phyloP scores from a whole-genome alignment of 2,888 invertebrate species.

The Cremastinae sp. region DNA sequence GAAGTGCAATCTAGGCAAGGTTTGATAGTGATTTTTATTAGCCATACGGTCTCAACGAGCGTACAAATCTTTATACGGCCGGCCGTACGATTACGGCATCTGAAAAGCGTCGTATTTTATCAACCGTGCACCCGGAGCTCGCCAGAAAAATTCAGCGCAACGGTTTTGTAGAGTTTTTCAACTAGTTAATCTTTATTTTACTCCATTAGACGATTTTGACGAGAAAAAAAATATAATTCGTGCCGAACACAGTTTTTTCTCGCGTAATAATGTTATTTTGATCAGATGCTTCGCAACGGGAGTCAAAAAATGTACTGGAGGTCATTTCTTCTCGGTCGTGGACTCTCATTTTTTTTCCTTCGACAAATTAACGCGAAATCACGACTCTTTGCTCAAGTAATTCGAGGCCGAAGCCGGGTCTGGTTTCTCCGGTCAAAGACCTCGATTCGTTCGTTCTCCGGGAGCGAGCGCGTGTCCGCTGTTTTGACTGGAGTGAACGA shows the following conservation, averaged over 20 bases:
- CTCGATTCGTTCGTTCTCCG: constrained; percentile 43
- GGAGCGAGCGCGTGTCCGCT: constrained; percentile 2
- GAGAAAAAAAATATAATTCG: constrained; percentile 37
- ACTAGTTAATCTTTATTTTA: too few species aligned
- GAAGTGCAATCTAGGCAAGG: too few species aligned
- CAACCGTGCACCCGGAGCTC: too few species aligned
- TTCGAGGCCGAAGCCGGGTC: constrained; percentile 65
- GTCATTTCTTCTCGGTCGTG: not conserved
- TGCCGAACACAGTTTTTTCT: constrained; percentile 1
- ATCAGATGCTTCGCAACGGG: constrained; percentile 4
- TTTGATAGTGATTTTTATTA: too few species aligned
- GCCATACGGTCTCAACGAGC: too few species aligned
- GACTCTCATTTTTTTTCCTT: not conserved
- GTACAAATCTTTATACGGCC: too few species aligned
- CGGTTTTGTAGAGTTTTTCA: too few species aligned
- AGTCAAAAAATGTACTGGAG: constrained; percentile 5
- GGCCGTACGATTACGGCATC: too few species aligned
- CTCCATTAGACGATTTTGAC: constrained; percentile 13
- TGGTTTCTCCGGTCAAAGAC: constrained; percentile 73
- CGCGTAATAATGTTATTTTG: too few species aligned
- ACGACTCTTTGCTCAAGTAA: constrained; percentile 67
- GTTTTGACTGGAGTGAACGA: not conserved
- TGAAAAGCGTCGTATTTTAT: too few species aligned
- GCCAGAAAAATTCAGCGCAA: too few species aligned
- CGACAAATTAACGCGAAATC: constrained; percentile 57